A percentile compares a stretch with the other conserved stretches of the same genome.
Conservation (phyloP, 2,113 vertebrate species). For the Syngnathus floridae region DNA sequence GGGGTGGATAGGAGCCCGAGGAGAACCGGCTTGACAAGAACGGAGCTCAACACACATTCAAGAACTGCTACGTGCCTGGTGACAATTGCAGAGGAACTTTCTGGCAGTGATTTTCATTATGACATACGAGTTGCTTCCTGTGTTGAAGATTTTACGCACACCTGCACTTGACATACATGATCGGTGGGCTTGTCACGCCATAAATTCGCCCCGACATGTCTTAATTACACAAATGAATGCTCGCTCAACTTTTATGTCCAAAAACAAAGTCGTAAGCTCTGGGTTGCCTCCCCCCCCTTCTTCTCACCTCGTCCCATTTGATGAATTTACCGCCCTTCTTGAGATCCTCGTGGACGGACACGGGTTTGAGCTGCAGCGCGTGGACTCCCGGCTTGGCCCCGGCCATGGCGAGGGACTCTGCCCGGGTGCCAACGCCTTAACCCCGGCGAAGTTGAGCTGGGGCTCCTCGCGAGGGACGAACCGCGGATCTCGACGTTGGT, state of each 20-base stretch:
- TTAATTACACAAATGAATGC: no score
- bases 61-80: conserved; percentile 13
- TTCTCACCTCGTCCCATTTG: conserved; percentile 88
- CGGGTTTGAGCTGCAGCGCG: conserved; percentile 83
- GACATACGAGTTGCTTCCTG: conserved; percentile 10
- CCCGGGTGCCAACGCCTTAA: conserved; percentile 67
- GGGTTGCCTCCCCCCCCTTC: no score
- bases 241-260: neutral
- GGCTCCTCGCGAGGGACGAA: conserved; percentile 22
- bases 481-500: conserved; percentile 14
- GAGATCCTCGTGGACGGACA: conserved; percentile 76
- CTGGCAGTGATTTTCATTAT: conserved; percentile 14
- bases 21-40: conserved; percentile 60
- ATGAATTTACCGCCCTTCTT: conserved; percentile 83
- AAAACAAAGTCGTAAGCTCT: neutral
- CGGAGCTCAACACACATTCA: conserved; percentile 33
- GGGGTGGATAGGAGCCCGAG: conserved; percentile 20
- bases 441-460: conserved; percentile 45
- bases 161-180: conserved; percentile 20
- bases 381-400: conserved; percentile 88
- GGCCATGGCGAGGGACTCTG: conserved; percentile 73
- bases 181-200: neutral
- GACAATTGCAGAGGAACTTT: conserved; percentile 16
- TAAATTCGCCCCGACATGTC: neutral
- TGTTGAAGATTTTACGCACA: conserved; percentile 17